Evolutionary conservation across 1,140 invertebrate genomes (phyloP).

Genomic region (Hetaerina americana): DNA sequence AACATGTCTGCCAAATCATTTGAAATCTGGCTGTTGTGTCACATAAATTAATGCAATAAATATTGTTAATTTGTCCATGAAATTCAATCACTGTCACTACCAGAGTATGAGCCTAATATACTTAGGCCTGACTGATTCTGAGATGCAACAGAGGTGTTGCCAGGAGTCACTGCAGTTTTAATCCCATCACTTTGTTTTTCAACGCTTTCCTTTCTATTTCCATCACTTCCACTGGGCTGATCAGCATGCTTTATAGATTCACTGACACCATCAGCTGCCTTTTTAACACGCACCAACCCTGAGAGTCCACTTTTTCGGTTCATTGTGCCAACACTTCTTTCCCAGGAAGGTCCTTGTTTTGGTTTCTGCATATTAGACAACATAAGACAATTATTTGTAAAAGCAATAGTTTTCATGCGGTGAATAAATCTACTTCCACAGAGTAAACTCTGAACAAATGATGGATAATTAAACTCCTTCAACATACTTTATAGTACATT

Average conservation of each 20-base stretch:
- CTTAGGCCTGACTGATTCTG: conserved; percentile 11
- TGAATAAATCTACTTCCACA: no score
- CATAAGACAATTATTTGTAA: no score
- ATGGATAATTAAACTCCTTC: no score
- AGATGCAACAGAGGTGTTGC: not conserved
- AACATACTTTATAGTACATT: no score
- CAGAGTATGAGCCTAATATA: conserved; percentile 21
- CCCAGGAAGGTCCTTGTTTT: not conserved
- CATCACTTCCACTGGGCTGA: not conserved
- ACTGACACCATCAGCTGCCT: not conserved
- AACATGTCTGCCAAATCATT: no score
- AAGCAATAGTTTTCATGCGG: no score
- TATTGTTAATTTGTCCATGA: not conserved
- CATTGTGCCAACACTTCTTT: not conserved
- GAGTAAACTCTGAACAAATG: no score
- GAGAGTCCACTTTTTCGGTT: not conserved
- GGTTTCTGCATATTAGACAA: no score
- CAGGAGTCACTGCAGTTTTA: not conserved
- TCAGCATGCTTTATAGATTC: not conserved
- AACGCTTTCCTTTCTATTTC: not conserved
- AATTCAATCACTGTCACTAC: conserved; percentile 10
- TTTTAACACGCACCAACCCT: conserved; percentile 4
- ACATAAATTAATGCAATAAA: not conserved
- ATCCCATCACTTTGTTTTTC: not conserved
- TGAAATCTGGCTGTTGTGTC: no score